phyloP scores from a whole-genome alignment of 2,113 vertebrate genomes.

The Ginglymostoma cirratum region DNA sequence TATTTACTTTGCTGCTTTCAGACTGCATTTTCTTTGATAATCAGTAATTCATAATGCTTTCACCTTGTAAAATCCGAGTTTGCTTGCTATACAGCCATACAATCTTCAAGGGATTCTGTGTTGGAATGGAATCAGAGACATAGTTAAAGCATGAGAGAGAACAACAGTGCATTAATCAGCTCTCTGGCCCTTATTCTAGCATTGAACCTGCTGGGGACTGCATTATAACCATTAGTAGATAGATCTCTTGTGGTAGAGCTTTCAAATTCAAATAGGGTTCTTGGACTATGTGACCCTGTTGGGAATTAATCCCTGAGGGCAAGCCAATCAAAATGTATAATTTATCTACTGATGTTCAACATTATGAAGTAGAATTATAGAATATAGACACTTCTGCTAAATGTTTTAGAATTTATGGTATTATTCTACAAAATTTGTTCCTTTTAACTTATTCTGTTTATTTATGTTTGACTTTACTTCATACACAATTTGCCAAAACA shows the following conservation, averaged over 20 bases:
- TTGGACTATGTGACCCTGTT: conserved; percentile 3
- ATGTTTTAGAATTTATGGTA: background rate
- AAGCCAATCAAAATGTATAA: conserved; percentile 29
- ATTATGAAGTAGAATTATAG: conserved; percentile 18
- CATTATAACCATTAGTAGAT: conserved; percentile 17
- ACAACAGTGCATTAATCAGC: conserved; percentile 24
- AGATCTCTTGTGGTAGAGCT: conserved; percentile 9
- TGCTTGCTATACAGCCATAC: background rate
- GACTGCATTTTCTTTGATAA: background rate
- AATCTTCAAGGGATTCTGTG: conserved; percentile 23
- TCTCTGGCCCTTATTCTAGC: conserved; percentile 16
- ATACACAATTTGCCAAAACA: background rate
- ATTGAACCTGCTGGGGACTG: conserved; percentile 18
- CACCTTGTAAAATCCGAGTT: background rate
- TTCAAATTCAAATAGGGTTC: conserved; percentile 1
- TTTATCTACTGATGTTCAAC: conserved; percentile 18
- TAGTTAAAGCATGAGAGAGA: conserved; percentile 30
- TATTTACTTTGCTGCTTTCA: background rate
- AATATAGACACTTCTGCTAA: background rate
- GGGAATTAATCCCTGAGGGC: conserved; percentile 21
- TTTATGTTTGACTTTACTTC: background rate
- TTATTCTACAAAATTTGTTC: background rate
- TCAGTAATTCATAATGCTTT: background rate
- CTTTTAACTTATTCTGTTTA: background rate
- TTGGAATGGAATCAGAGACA: conserved; percentile 16